Evolutionary conservation across 2,888 invertebrate genomes (phyloP).

Genomic region (Acronicta aceris): DNA sequence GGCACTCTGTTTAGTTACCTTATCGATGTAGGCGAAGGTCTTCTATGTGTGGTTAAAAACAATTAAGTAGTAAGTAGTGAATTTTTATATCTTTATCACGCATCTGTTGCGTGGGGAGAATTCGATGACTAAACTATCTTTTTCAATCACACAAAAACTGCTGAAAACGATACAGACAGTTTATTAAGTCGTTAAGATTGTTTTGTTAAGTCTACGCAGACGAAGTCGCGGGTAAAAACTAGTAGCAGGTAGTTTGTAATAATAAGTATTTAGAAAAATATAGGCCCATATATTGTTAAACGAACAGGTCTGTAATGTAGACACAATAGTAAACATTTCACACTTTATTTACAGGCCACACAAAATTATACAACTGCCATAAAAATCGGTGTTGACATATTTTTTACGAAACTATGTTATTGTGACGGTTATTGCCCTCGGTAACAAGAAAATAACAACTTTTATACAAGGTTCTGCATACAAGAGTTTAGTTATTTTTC

Average conservation of each 20-base stretch:
- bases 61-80: conserved; percentile 21
- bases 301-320: conserved; percentile 7
- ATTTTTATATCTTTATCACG: conserved; percentile 39
- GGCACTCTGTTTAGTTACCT: conserved; percentile 29
- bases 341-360: conserved; percentile 29
- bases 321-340: conserved; percentile 20
- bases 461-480: neutral
- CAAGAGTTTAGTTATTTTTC: neutral
- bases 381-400: conserved; percentile 31
- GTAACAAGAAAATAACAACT: conserved; percentile 3
- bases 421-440: conserved; percentile 41
- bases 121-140: neutral
- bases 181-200: too few species aligned
- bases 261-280: too few species aligned
- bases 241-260: too few species aligned
- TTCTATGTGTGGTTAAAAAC: conserved; percentile 39
- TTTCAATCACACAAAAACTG: too few species aligned
- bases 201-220: too few species aligned
- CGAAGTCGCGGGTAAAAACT: too few species aligned
- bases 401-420: conserved; percentile 43
- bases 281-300: neutral
- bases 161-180: too few species aligned
- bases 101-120: conserved; percentile 15
- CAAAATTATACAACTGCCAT: conserved; percentile 30
- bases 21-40: conserved; percentile 68